Conservation (phyloP, 2,113 vertebrate genomes). For the Malurus elegans region DNA sequence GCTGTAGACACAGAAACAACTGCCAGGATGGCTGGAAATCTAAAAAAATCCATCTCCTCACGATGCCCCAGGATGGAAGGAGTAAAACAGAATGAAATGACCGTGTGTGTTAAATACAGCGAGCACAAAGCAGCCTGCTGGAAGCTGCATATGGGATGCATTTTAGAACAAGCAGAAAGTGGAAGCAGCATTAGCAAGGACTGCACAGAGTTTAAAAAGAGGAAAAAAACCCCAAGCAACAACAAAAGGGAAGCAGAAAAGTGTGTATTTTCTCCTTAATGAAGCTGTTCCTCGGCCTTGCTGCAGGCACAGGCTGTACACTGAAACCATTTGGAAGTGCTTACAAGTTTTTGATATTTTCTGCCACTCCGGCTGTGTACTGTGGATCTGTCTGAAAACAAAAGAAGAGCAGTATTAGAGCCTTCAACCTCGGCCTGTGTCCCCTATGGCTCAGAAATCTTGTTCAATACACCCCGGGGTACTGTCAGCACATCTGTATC, state of each 20-base stretch:
- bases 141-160: not conserved
- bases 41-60: not conserved
- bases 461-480: not conserved
- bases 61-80: not conserved
- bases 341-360: slow-evolving; percentile 84
- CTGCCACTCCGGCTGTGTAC: slow-evolving; percentile 79
- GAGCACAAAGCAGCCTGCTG: not conserved
- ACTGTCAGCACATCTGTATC: not conserved
- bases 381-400: slow-evolving; percentile 78
- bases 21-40: not conserved
- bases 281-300: not conserved
- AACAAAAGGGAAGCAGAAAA: not conserved
- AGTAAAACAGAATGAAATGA: not conserved
- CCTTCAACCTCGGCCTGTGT: not conserved
- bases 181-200: not conserved
- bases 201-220: not conserved
- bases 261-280: not conserved
- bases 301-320: not conserved
- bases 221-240: not conserved
- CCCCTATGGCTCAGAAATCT: not conserved
- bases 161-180: not conserved
- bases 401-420: slow-evolving; percentile 45
- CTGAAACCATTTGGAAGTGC: not conserved
- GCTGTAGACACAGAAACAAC: not conserved
- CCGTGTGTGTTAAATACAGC: accelerated